Evolutionary conservation across 2,113 vertebrate species (phyloP).

Genomic region (Macaca mulatta): DNA sequence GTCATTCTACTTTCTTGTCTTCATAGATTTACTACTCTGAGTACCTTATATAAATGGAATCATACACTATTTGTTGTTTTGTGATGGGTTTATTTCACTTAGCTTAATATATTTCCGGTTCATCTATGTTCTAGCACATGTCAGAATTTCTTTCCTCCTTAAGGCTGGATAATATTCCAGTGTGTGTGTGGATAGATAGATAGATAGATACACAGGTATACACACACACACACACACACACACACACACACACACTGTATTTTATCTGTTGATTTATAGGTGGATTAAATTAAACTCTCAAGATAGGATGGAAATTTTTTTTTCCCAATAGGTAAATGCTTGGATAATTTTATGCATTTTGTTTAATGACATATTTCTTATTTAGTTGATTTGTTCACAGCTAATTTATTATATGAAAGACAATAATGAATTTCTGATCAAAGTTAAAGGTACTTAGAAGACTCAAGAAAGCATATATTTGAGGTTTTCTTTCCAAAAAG

Average conservation of each 20-base stretch:
- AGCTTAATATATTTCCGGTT: not conserved
- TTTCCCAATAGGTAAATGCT: not conserved
- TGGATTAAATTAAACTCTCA: not conserved
- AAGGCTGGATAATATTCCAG: not conserved
- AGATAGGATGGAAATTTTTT: not conserved
- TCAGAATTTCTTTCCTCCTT: not conserved
- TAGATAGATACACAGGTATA: too few relatives aligned
- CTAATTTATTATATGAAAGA: not conserved
- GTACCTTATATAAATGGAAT: not conserved
- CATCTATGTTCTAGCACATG: not conserved
- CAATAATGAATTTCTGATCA: not conserved
- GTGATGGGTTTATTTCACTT: not conserved
- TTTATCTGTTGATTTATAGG: not conserved
- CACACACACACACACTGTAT: not conserved
- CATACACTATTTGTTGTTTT: not conserved
- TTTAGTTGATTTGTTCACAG: not conserved
- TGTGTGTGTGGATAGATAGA: not conserved
- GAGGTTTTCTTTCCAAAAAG: not conserved
- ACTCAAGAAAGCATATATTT: not conserved
- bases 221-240: not conserved
- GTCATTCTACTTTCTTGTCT: not conserved
- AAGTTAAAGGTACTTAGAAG: not conserved
- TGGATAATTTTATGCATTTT: not conserved
- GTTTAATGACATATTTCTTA: not conserved
- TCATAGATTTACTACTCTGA: not conserved